Evolutionary conservation across 2,113 vertebrate genomes (phyloP).

Genomic region (Phoxinus phoxinus): DNA sequence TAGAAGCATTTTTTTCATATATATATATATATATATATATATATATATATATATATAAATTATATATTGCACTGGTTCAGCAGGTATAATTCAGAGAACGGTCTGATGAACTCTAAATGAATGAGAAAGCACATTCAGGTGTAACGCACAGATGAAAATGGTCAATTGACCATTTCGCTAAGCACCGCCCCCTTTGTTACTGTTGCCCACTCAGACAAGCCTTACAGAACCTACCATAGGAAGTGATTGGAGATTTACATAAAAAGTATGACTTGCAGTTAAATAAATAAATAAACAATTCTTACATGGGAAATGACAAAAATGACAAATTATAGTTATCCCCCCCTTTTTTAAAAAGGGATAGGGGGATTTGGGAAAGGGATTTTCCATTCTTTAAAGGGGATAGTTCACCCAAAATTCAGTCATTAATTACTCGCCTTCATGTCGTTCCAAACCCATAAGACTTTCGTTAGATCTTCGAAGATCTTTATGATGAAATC

Average conservation of each 20-base stretch:
- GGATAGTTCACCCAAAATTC: too few species aligned
- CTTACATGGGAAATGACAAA: not conserved
- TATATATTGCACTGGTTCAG: conserved; percentile 38
- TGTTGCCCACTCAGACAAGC: not conserved
- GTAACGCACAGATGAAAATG: conserved; percentile 6
- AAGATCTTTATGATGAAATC: too few species aligned
- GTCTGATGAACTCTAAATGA: not conserved
- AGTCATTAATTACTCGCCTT: too few species aligned
- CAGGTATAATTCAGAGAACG: not conserved
- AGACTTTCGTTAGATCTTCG: too few species aligned
- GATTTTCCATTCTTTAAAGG: too few species aligned
- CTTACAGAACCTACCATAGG: not conserved
- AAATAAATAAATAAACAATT: not conserved
- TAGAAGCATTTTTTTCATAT: not conserved
- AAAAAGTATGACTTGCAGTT: not conserved
- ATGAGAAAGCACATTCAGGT: conserved; percentile 27
- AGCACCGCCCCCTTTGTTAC: not conserved
- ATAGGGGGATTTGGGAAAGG: too few species aligned
- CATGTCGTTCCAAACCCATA: too few species aligned
- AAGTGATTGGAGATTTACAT: not conserved
- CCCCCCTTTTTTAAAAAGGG: not conserved
- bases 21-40: too few species aligned
- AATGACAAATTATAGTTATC: not conserved
- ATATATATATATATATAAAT: too few species aligned
- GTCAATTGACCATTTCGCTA: not conserved